Percentiles rank a stretch among this genome's conserved stretches.
phyloP scores from a whole-genome alignment of 2,888 invertebrate genomes.

The Fissipunctia ypsillon region DNA sequence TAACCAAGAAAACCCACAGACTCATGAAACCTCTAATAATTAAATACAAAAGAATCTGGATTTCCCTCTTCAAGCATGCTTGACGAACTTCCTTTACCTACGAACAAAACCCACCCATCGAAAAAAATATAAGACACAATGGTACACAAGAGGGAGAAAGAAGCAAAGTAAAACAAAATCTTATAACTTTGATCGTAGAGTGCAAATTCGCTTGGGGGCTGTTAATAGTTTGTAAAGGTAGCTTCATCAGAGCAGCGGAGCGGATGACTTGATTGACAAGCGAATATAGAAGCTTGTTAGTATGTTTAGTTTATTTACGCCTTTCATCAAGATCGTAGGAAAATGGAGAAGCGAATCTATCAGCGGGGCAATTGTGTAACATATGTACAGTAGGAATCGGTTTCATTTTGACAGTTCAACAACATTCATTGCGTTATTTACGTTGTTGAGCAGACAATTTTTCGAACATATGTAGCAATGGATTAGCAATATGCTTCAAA shows the following conservation, averaged over 20 bases:
- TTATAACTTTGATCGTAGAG: slow-evolving; percentile 34
- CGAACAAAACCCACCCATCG: slow-evolving; percentile 39
- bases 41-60: background rate
- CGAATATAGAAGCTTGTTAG: slow-evolving; percentile 44
- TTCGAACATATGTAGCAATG: no score
- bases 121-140: slow-evolving; percentile 57
- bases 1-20: background rate
- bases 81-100: slow-evolving; percentile 25
- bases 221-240: slow-evolving; percentile 52
- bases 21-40: background rate
- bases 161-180: slow-evolving; percentile 45
- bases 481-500: no score
- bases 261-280: slow-evolving; percentile 60
- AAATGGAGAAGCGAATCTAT: background rate
- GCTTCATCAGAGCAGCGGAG: slow-evolving; percentile 46
- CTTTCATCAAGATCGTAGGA: slow-evolving; percentile 16
- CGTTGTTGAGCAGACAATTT: no score
- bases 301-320: slow-evolving; percentile 29
- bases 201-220: slow-evolving; percentile 46
- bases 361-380: no score
- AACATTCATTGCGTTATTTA: no score
- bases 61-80: slow-evolving; percentile 35
- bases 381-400: no score
- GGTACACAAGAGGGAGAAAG: slow-evolving; percentile 40
- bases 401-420: no score